phyloP scores from a whole-genome alignment of 2,113 vertebrate genomes.

The Naja naja region DNA sequence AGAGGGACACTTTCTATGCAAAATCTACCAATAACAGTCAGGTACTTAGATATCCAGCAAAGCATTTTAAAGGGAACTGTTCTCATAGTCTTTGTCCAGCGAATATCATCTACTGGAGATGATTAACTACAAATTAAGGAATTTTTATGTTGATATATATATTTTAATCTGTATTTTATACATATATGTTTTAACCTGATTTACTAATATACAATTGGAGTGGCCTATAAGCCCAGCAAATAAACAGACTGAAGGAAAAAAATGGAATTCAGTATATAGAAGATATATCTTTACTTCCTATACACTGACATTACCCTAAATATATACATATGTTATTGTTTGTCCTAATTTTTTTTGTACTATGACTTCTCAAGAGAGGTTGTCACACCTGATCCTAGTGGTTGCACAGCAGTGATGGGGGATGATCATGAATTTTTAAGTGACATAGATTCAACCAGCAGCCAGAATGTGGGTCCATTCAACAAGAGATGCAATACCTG shows the following conservation, averaged over 20 bases:
- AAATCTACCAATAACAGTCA: neutral
- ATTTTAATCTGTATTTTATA: neutral
- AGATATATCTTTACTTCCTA: neutral
- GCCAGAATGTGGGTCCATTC: neutral
- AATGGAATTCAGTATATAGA: neutral
- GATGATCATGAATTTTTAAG: neutral
- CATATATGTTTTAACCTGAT: neutral
- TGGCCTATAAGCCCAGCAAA: neutral
- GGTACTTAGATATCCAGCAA: neutral
- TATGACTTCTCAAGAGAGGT: neutral
- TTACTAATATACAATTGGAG: neutral
- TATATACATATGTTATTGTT: rapidly evolving
- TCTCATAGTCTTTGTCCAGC: neutral
- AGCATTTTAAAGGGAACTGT: neutral
- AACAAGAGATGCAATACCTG: neutral
- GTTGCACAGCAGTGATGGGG: too few relatives aligned
- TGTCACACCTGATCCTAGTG: neutral
- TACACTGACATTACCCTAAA: neutral
- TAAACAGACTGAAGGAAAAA: neutral
- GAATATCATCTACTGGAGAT: neutral
- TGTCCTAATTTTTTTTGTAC: neutral
- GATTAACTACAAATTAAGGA: neutral
- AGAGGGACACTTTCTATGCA: neutral
- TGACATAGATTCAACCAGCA: neutral
- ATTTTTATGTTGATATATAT: neutral